These are phyloP conservation scores for Leiothrix lutea DNA, from an alignment of 2,113 vertebrate genomes.

Conservation along the genomic window DNA sequence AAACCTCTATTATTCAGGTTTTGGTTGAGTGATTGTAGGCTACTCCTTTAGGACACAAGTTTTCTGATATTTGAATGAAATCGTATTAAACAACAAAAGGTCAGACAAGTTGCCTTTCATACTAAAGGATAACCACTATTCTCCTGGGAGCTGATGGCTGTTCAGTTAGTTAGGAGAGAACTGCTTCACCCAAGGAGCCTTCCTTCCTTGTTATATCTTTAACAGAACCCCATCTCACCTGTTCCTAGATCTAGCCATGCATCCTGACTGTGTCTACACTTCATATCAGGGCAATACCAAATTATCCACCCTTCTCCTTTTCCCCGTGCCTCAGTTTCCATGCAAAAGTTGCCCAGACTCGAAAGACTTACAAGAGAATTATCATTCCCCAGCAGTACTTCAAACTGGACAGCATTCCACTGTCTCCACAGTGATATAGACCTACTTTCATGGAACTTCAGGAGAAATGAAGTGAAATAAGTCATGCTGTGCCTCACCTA, in stretches of 20 bases:
- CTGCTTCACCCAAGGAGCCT: neutral
- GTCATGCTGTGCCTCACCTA: neutral
- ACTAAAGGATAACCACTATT: neutral
- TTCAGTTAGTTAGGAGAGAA: neutral
- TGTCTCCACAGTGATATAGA: accelerated
- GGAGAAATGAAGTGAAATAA: neutral
- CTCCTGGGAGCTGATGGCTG: neutral
- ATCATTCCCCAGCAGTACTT: neutral
- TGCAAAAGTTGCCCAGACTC: neutral
- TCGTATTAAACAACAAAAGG: neutral
- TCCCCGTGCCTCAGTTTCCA: neutral
- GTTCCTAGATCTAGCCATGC: neutral
- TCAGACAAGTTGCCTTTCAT: neutral
- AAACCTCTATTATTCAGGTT: neutral
- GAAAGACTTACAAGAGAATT: neutral
- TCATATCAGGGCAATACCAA: neutral
- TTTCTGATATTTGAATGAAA: neutral
- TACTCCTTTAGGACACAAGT: neutral
- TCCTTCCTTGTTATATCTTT: neutral
- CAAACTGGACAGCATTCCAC: neutral
- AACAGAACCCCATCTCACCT: neutral
- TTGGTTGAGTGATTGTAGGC: neutral
- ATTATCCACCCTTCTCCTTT: neutral
- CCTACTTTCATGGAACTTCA: neutral
- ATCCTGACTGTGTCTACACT: neutral